These are phyloP conservation scores for Dascillus cervinus DNA, from an alignment of 2,888 invertebrate genomes.

Conservation along the genomic window DNA sequence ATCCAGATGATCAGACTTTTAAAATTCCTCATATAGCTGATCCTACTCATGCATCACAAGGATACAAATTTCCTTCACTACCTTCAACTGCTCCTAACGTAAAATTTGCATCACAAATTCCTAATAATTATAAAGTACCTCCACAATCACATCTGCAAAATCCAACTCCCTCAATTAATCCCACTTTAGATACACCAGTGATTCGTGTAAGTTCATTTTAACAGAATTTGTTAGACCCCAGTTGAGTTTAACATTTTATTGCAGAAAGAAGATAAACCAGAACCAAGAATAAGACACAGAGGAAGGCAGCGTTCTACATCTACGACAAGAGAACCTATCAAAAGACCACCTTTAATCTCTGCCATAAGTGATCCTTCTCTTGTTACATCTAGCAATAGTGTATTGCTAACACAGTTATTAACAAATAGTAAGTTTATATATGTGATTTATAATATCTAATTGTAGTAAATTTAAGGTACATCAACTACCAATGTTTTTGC, in stretches of 20 bases:
- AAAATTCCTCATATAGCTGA: constrained; percentile 21
- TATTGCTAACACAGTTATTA: constrained; percentile 75
- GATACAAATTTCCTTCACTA: constrained; percentile 32
- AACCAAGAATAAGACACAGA: constrained; percentile 25
- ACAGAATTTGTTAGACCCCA: no score
- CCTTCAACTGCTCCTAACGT: constrained; percentile 25
- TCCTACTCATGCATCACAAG: constrained; percentile 20
- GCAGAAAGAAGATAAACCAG: constrained; percentile 23
- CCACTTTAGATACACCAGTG: no score
- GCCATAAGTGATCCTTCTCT: constrained; percentile 72
- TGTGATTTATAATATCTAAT: not conserved
- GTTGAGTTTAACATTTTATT: constrained; percentile 6
- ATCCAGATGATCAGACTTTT: constrained; percentile 8
- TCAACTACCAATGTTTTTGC: constrained; percentile 19
- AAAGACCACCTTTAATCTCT: constrained; percentile 57
- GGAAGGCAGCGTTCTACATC: constrained; percentile 47
- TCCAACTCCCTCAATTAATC: constrained; percentile 4
- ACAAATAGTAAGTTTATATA: constrained; percentile 53
- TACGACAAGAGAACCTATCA: constrained; percentile 45
- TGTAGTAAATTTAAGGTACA: constrained; percentile 13
- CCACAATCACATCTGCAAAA: constrained; percentile 7
- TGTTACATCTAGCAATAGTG: constrained; percentile 48
- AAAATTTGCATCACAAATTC: constrained; percentile 36
- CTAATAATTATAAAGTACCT: constrained; percentile 18
- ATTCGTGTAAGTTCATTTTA: constrained; percentile 4